phyloP scores from a whole-genome alignment of 2,797 vertebrate genomes.

The Atherinosoma microstoma region DNA sequence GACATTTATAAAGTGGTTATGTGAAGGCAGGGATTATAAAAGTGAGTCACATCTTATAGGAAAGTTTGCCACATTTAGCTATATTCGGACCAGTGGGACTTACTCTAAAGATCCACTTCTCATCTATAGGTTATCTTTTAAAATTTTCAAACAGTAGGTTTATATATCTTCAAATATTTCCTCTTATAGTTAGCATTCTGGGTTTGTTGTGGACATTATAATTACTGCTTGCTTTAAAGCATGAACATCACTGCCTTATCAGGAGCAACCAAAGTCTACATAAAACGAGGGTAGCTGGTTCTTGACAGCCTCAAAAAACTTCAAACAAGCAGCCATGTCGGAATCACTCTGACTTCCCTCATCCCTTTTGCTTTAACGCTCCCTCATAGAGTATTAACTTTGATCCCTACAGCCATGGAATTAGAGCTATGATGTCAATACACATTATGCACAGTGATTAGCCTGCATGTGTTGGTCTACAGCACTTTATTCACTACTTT shows the following conservation, averaged over 20 bases:
- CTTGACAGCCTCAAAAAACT: conserved; percentile 28
- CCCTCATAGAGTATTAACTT: conserved; percentile 49
- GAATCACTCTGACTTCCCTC: conserved; percentile 28
- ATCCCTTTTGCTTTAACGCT: conserved; percentile 51
- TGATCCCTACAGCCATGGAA: conserved; percentile 48
- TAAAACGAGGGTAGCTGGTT: conserved; percentile 6
- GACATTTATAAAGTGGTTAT: conserved; percentile 14
- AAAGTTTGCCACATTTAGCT: conserved; percentile 18
- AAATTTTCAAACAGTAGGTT: no score
- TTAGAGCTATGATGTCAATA: conserved; percentile 51
- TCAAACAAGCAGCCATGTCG: conserved; percentile 34
- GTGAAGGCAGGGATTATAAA: conserved; percentile 21
- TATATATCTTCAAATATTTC: neutral
- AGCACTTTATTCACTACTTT: conserved; percentile 18
- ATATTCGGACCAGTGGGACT: no score
- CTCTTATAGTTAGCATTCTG: neutral
- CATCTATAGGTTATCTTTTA: no score
- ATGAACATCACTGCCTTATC: conserved; percentile 1
- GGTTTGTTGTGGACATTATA: neutral
- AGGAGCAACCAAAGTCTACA: neutral
- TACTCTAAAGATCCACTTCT: no score
- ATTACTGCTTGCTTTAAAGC: neutral
- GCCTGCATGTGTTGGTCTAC: conserved; percentile 1
- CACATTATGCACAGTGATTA: conserved; percentile 44
- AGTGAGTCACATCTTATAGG: conserved; percentile 22